Evolutionary conservation across 2,113 vertebrate species (phyloP).

Genomic region (Labeo rohita): DNA sequence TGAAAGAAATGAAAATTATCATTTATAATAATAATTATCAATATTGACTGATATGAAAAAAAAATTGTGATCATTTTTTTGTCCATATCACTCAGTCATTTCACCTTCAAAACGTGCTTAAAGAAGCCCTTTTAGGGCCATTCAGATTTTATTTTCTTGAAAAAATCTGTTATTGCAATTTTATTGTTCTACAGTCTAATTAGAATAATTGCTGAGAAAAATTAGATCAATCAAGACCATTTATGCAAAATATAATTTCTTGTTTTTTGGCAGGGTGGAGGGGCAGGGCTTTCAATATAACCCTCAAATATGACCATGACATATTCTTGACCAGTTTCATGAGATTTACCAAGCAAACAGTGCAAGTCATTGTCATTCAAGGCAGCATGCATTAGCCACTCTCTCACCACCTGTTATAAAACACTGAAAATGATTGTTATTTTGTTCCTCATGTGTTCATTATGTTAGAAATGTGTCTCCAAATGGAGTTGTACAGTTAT

Average conservation of each 20-base stretch:
- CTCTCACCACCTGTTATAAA: neutral
- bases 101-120: neutral
- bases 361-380: neutral
- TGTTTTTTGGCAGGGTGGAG: neutral
- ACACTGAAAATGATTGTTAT: slow-evolving; percentile 6
- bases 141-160: neutral
- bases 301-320: neutral
- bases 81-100: too few relatives aligned
- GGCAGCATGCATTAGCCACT: neutral
- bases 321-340: neutral
- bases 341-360: neutral
- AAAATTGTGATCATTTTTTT: too few relatives aligned
- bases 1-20: too few relatives aligned
- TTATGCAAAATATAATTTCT: neutral
- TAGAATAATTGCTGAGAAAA: neutral
- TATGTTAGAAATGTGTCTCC: neutral
- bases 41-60: too few relatives aligned
- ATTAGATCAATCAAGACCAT: neutral
- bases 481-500: slow-evolving; percentile 1
- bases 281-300: too few relatives aligned
- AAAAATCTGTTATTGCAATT: neutral
- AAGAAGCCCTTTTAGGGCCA: neutral
- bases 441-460: neutral
- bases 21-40: too few relatives aligned
- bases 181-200: neutral